A percentile compares a stretch with the other conserved stretches of the same genome.
Evolutionary conservation across 2,113 vertebrate species (phyloP).

Genomic region (Collichthys lucidus): DNA sequence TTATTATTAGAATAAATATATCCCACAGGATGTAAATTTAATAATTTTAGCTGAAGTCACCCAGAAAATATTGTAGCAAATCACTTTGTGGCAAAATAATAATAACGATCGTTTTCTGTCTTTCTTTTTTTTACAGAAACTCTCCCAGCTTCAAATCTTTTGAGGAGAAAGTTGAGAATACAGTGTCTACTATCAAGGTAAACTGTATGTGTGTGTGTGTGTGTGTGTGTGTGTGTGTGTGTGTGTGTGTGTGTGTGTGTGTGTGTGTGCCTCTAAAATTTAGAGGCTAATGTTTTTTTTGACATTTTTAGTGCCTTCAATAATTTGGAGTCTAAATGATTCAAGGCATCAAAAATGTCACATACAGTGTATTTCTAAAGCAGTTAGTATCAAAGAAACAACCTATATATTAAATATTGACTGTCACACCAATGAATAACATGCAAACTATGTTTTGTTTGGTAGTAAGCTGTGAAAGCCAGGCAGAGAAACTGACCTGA

Average conservation of each 20-base stretch:
- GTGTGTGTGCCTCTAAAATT: too few relatives aligned
- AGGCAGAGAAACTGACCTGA: not conserved
- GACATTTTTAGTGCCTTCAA: too few relatives aligned
- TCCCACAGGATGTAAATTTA: not conserved
- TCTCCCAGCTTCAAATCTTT: constrained; percentile 97
- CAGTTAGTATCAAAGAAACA: not conserved
- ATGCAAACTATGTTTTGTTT: not conserved
- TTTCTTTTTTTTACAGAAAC: constrained; percentile 86
- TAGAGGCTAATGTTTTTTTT: too few relatives aligned
- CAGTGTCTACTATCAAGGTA: constrained; percentile 96
- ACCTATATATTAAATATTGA: not conserved
- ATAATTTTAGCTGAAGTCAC: not conserved
- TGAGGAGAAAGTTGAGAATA: constrained; percentile 97
- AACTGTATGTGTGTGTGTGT: constrained; percentile 16
- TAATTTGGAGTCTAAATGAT: too few relatives aligned
- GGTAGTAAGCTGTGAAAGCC: not conserved
- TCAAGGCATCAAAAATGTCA: not conserved
- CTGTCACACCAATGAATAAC: not conserved
- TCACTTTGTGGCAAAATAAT: not conserved
- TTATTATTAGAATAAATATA: not conserved
- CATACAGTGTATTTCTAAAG: not conserved
- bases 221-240: too few relatives aligned
- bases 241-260: too few relatives aligned
- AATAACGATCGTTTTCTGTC: not conserved
- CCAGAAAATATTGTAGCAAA: not conserved